phyloP scores from a whole-genome alignment of 2,888 invertebrate genomes.

The Andrena chrysosceles region DNA sequence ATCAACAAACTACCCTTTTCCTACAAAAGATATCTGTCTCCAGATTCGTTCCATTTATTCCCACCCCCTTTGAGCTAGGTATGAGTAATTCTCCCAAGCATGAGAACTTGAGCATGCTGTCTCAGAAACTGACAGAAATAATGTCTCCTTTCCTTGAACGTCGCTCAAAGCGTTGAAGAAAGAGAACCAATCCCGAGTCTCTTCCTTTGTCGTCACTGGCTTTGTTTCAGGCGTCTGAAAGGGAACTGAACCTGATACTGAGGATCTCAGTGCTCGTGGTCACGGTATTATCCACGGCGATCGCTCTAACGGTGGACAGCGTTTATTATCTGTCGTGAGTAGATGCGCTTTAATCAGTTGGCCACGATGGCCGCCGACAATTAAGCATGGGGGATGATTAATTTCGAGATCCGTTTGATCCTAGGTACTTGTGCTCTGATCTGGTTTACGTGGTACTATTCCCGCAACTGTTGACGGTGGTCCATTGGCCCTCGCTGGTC shows the following conservation, averaged over 20 bases:
- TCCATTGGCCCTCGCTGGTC: conserved; percentile 88
- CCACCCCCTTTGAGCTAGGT: too few species aligned
- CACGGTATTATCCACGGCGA: conserved; percentile 87
- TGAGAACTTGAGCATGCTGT: neutral
- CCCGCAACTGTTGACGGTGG: conserved; percentile 89
- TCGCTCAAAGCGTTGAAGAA: neutral
- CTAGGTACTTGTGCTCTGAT: conserved; percentile 88
- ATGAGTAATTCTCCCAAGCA: neutral
- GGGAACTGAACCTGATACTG: conserved; percentile 89
- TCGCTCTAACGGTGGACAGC: conserved; percentile 89
- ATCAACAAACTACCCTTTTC: too few species aligned
- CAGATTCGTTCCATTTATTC: too few species aligned
- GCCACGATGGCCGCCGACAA: neutral
- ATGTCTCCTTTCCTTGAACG: neutral
- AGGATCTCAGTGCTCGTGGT: conserved; percentile 88
- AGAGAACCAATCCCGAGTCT: neutral
- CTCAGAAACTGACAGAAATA: neutral
- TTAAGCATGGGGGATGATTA: conserved; percentile 20
- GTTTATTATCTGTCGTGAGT: conserved; percentile 87
- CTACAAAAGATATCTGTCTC: too few species aligned
- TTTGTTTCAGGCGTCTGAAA: conserved; percentile 87
- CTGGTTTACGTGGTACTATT: conserved; percentile 91
- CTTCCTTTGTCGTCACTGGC: neutral
- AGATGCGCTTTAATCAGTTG: neutral
- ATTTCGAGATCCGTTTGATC: conserved; percentile 12